Evolutionary conservation across 2,888 invertebrate genomes (phyloP), one percentile per base, ranked within the genome.

Genomic region (Steinernema carpocapsae): DNA sequence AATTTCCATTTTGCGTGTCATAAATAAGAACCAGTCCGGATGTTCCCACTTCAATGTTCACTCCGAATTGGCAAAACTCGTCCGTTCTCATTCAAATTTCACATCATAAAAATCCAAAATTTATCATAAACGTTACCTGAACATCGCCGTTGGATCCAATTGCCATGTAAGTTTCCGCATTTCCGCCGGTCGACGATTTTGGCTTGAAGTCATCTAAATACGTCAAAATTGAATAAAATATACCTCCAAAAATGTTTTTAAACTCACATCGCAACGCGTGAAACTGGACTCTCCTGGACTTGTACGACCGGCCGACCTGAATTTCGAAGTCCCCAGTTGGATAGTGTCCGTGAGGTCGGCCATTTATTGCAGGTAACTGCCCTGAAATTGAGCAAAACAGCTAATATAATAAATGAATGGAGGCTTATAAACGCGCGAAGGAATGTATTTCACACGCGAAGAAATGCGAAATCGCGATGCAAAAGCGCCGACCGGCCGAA

Each of bases 141-240:
- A 85, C 83, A 73, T 85, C 85, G 19, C 78, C 79, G 71, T 80
- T 84, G 17, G 72, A 76, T 7, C 81, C 80, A 72, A 78, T 78
- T 0, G 83, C 83, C 59, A 85, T 79, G 73, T 80, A 85, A 17
- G 84, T 81, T 46, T 85, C 85, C 7, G 81, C 71, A 22, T 78
- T 79, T 59, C 76, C 77, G 6, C 80, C 76, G 14, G 78, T 78
- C n/a, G 80, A 76, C 1, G 85, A 85, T 56, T 82, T 82, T 0
- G 85, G 85, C 72, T 85, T 85, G 78, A 85, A 85, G 73, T 85
- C 85, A 72, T 83, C 85, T 85, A 72, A 78, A 84, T 6, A 6
- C 37, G 10, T 10, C 37, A 10, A 37, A 37, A 37, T 6, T n/a
- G n/a, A 37, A 72, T 17, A 52, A 74, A 42, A 26, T 32, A 43